Conservation (phyloP, 2,888 invertebrate species). For the Hypselothyrea guttata region DNA sequence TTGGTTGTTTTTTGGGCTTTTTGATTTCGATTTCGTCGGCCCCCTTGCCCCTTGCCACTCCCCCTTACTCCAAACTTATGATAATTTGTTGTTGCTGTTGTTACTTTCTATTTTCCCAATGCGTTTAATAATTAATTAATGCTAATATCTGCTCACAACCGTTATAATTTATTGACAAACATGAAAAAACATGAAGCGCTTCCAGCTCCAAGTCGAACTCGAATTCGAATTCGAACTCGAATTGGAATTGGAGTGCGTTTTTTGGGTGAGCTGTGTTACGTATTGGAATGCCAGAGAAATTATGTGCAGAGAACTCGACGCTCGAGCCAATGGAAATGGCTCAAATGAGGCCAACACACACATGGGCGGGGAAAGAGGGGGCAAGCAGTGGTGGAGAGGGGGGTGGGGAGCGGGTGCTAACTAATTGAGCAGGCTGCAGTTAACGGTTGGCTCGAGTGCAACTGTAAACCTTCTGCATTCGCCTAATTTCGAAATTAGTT, state of each 20-base stretch:
- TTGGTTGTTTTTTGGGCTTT: conserved; percentile 18
- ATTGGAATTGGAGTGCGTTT: background rate
- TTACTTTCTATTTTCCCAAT: conserved; percentile 78
- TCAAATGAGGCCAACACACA: too few species aligned
- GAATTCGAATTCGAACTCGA: background rate
- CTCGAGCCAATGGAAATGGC: background rate
- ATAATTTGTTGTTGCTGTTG: conserved; percentile 37
- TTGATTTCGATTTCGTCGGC: conserved; percentile 34
- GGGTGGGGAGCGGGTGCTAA: too few species aligned
- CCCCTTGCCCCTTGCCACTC: background rate
- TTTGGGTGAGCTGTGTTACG: conserved; percentile 34
- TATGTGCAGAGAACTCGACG: conserved; percentile 47
- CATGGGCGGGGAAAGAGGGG: too few species aligned
- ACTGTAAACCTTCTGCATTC: too few species aligned
- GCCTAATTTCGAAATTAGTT: too few species aligned
- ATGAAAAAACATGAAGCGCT: conserved; percentile 20
- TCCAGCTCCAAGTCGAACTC: background rate
- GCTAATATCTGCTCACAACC: conserved; percentile 79
- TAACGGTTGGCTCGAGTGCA: too few species aligned
- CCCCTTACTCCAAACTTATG: conserved; percentile 23
- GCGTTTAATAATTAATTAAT: conserved; percentile 79
- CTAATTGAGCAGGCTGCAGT: too few species aligned
- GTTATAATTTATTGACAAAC: conserved; percentile 77
- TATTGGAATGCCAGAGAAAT: conserved; percentile 66
- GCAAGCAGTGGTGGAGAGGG: too few species aligned